Base-by-base conservation (phyloP, 2,113 vertebrate genomes). In the Bos indicus region DNA sequence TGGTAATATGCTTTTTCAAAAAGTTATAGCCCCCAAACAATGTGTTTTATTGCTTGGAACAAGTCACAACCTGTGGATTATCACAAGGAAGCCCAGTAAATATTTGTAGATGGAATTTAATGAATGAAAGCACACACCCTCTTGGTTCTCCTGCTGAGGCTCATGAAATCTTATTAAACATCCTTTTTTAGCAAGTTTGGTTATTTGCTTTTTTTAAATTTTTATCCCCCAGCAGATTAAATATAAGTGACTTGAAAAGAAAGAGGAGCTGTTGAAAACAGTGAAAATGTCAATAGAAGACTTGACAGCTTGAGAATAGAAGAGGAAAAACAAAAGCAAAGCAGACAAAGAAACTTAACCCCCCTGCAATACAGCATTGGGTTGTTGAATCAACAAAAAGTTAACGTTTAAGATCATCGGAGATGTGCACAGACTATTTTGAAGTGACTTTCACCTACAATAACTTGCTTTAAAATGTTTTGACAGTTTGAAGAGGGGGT, bases 291-390 rank as follows among this genome's bases (percentile, higher is more conserved):
- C 84, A 96, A 26, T 5, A 92, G 64, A 94, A 96, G 92, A 74
- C 67, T 51, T 81, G 87, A 88, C 40, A 95, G 26, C 64, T 95
- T 78, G 56, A 97, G 36, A 97, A 97, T n/a, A 92, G n/a, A 94
- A 51, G 17, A n/a, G 33, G 17, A 19, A 82, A 84, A 15, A n/a
- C 25, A 57, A 93, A 80, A n/a, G 33, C 15, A 48, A 92, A 83
- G 19, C 36, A 93, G 90, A 80, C 15, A 81, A 62, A 48, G 62
- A 40, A 46, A 14, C 51, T 54, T 46, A 77, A 3, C 15, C 87
- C 16, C 9, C 40, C 30, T 21, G 25, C 14, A 56, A 12, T 23
- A 23, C 1, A 87, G 40, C 16, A 67, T 1, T 51, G 52, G 51
- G 40, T 43, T 57, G 36, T 46, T 87, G 33, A 95, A 87, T 6